Conservation (phyloP, 2,888 invertebrate species). For the Acanthosoma haemorrhoidale region DNA sequence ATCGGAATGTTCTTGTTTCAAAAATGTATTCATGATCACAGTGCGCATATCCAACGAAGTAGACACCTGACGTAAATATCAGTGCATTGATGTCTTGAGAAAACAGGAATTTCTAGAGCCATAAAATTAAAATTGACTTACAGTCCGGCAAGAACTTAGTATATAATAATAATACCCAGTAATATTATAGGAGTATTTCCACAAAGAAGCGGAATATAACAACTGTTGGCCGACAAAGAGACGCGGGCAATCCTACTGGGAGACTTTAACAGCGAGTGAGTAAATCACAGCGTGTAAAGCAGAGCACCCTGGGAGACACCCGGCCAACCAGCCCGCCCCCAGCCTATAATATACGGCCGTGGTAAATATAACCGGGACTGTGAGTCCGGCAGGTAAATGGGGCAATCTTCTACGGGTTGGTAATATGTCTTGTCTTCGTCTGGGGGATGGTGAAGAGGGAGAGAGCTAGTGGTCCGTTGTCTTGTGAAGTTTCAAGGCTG, state of each 20-base stretch:
- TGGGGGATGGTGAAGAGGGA: background rate
- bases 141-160: no score
- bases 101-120: no score
- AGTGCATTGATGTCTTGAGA: no score
- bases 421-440: background rate
- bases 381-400: background rate
- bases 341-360: background rate
- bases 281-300: background rate
- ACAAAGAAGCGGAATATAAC: constrained; percentile 1
- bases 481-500: background rate
- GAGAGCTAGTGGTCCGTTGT: background rate
- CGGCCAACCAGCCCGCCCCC: background rate
- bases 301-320: background rate
- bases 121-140: no score
- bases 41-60: no score
- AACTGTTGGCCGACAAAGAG: background rate
- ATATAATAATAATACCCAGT: no score
- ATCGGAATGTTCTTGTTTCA: no score
- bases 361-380: background rate
- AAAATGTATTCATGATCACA: no score
- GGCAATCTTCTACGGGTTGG: background rate
- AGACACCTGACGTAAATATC: no score
- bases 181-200: no score
- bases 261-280: background rate
- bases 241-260: background rate